Conservation (phyloP, 1,140 invertebrate genomes). For the Drosophila triauraria region DNA sequence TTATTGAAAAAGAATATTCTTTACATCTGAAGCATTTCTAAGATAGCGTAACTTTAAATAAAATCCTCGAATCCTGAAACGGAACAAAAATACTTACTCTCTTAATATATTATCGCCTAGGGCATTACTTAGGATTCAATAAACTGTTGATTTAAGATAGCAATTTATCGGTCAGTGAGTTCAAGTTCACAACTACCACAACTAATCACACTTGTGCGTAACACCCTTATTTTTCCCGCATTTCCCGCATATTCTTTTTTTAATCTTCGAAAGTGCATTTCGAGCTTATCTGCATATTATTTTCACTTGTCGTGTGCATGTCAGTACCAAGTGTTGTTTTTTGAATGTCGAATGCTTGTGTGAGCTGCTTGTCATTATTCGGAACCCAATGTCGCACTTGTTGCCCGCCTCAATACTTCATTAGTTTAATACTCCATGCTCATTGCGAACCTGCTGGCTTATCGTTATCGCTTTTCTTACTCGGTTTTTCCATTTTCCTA, state of each 20-base stretch:
- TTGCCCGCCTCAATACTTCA: constrained; percentile 17
- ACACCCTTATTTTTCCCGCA: constrained; percentile 16
- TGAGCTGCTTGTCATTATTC: constrained; percentile 21
- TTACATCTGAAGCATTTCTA: too few relatives aligned
- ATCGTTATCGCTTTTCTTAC: constrained; percentile 22
- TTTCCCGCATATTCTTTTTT: constrained; percentile 22
- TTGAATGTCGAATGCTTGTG: constrained; percentile 27
- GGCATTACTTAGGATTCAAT: too few relatives aligned
- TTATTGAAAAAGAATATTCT: too few relatives aligned
- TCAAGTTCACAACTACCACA: constrained; percentile 3
- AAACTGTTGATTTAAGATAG: background rate
- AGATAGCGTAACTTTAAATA: too few relatives aligned
- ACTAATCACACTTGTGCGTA: constrained; percentile 16
- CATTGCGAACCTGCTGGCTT: constrained; percentile 9
- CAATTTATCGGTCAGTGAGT: constrained; percentile 9
- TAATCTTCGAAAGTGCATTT: constrained; percentile 50
- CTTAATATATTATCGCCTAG: background rate
- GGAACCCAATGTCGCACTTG: constrained; percentile 21
- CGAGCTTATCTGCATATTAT: constrained; percentile 37
- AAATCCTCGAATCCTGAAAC: too few relatives aligned
- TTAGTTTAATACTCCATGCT: constrained; percentile 2
- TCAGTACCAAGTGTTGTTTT: constrained; percentile 9
- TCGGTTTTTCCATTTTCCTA: constrained; percentile 53
- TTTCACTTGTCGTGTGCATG: constrained; percentile 15
- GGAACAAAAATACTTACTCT: background rate